phyloP scores from a whole-genome alignment of 2,113 vertebrate species.

The Redunca redunca region DNA sequence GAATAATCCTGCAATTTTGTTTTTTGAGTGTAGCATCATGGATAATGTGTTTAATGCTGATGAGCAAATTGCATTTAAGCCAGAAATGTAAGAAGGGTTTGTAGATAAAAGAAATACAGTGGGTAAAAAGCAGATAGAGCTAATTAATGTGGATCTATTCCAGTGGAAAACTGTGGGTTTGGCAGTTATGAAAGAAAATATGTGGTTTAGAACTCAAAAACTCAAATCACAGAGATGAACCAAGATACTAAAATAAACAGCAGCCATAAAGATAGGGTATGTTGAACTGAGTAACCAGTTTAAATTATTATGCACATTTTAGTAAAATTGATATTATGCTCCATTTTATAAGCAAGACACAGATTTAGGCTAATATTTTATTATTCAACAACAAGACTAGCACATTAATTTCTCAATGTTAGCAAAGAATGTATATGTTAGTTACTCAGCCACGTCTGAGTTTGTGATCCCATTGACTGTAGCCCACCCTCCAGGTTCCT shows the following conservation, averaged over 20 bases:
- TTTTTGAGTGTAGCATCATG: slow-evolving; percentile 9
- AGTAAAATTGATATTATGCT: background rate
- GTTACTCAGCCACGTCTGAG: background rate
- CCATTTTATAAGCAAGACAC: background rate
- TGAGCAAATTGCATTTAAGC: background rate
- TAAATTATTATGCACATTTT: background rate
- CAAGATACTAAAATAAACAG: background rate
- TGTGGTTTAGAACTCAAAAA: background rate
- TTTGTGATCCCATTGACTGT: background rate
- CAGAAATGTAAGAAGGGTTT: slow-evolving; percentile 35
- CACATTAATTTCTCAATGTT: background rate
- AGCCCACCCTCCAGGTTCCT: background rate
- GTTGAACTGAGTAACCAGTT: background rate
- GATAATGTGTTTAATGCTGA: slow-evolving; percentile 45
- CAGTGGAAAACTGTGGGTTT: background rate
- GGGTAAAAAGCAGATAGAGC: background rate
- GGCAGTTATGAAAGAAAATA: background rate
- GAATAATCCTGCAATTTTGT: slow-evolving; percentile 40
- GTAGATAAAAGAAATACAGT: background rate
- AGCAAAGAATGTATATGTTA: background rate
- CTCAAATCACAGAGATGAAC: background rate
- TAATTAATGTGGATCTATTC: slow-evolving; percentile 40
- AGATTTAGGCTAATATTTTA: background rate
- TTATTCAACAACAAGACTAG: background rate
- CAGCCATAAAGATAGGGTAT: background rate